Evolutionary conservation across 2,797 vertebrate genomes (phyloP), one percentile per base, ranked within the genome.

Genomic region (Xenopus petersii): DNA sequence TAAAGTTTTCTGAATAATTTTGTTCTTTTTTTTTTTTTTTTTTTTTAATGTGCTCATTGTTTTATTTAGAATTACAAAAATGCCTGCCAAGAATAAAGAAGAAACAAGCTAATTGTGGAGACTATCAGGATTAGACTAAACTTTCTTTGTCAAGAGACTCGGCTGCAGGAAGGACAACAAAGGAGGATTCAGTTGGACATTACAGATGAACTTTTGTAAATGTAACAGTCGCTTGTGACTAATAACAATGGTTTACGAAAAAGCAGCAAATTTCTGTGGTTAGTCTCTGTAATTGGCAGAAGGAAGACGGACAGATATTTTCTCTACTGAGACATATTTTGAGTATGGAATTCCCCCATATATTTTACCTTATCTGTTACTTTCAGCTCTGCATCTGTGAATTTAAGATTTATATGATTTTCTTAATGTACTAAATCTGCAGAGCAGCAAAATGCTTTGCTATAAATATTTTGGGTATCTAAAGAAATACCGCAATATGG

Each of bases 51-150:
- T 12, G 6, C 58, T 76, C 63, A 61, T 74, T 73, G 59, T 78
- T 70, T 66, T 74, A 61, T 70, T 42, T 66, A 79, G 77, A 74
- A 66, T 48, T 56, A 73, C 67, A 70, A 70, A 79, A 70, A 24
- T 79, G 4, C 77, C 77, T 24, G 65, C 47, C 51, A 79, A 79
- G 77, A 79, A 64, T 70, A 79, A 79, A 55, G 77, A 79, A 70
- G 71, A 79, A 64, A 66, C 71, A 13, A 74, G 71, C 68, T 79
- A 79, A 79, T 60, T 6, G 15, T 24, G 54, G 21, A 36, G 17
- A 15, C n/a, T 1, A 8, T 13, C 64, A 24, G 54, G 70, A 64
- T 56, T 73, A 24, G n/a, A 21, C 26, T 12, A 30, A 65, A 61
- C 13, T 30, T 46, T 65, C n/a, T 16, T 49, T 17, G 48, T 16